phyloP scores from a whole-genome alignment of 1,140 invertebrate genomes.

The Drosophila seguyi region DNA sequence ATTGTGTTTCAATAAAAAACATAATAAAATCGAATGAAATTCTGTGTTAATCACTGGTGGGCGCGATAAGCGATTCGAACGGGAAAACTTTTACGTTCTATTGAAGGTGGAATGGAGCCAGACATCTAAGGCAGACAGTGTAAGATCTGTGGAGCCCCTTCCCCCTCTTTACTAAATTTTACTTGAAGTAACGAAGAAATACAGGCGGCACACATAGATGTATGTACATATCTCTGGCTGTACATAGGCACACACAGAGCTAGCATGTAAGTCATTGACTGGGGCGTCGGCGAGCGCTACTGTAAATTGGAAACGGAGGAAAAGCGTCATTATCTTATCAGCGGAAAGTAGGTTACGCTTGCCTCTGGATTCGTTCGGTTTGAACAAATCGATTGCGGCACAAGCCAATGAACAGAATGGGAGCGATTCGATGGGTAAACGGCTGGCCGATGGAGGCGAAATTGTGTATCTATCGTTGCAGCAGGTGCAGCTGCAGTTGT shows the following conservation, averaged over 20 bases:
- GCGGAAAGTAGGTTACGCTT: slow-evolving; percentile 68
- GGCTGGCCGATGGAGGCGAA: slow-evolving; percentile 3
- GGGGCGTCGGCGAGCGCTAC: slow-evolving; percentile 43
- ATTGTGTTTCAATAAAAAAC: slow-evolving; percentile 68
- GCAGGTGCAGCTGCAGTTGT: slow-evolving; percentile 34
- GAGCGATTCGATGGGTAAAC: slow-evolving; percentile 45
- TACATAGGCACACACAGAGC: slow-evolving; percentile 16
- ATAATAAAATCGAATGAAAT: slow-evolving; percentile 53
- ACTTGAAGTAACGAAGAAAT: slow-evolving; percentile 25
- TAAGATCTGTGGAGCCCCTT: not conserved
- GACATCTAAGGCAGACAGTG: slow-evolving; percentile 10
- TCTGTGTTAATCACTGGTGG: slow-evolving; percentile 26
- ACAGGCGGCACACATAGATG: slow-evolving; percentile 13
- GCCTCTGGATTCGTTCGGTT: slow-evolving; percentile 41
- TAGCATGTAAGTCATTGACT: slow-evolving; percentile 39
- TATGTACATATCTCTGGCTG: not conserved
- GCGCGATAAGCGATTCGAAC: slow-evolving; percentile 12
- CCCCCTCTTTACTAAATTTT: not conserved
- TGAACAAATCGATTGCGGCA: slow-evolving; percentile 70
- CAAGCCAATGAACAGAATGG: slow-evolving; percentile 54
- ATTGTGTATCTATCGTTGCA: slow-evolving; percentile 21
- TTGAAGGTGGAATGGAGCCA: slow-evolving; percentile 15
- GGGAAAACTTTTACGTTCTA: slow-evolving; percentile 1
- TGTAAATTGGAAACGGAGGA: slow-evolving; percentile 53
- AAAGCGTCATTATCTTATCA: slow-evolving; percentile 80